These are phyloP conservation scores for Trogon melanurus DNA, from an alignment of 2,113 vertebrate genomes.

Conservation along the genomic window DNA sequence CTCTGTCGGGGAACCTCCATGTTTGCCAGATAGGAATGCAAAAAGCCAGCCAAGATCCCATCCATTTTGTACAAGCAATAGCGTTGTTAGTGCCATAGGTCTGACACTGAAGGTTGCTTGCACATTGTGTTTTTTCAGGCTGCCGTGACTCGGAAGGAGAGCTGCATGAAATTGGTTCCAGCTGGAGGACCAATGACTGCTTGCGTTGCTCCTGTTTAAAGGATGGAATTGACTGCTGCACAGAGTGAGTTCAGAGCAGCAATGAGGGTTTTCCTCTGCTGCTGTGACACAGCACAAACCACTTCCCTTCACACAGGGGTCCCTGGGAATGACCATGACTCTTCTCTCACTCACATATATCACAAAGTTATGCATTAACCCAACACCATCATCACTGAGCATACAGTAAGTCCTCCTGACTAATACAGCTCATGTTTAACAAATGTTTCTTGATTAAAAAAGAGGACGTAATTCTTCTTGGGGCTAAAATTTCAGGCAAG, in stretches of 20 bases:
- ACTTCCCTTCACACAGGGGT: background rate
- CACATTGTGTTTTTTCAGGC: background rate
- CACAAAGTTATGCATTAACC: background rate
- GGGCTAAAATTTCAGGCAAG: background rate
- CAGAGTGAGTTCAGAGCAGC: background rate
- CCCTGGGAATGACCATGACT: background rate
- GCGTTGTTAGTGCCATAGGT: background rate
- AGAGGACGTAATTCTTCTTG: background rate
- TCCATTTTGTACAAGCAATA: background rate
- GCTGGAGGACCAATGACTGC: background rate
- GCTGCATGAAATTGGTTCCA: background rate
- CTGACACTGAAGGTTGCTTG: background rate
- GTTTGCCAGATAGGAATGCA: background rate
- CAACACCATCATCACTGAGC: background rate
- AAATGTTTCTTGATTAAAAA: background rate
- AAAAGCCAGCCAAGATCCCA: background rate
- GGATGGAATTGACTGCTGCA: rapidly evolving
- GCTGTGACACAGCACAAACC: background rate
- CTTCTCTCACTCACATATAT: background rate
- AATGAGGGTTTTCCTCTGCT: background rate
- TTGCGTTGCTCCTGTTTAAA: background rate
- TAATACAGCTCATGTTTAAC: background rate
- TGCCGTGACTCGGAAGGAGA: background rate
- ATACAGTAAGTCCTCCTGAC: background rate
- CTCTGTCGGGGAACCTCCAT: rapidly evolving